These are phyloP conservation scores for Malurus cyaneus DNA, from an alignment of 2,113 vertebrate species.

Conservation along the genomic window DNA sequence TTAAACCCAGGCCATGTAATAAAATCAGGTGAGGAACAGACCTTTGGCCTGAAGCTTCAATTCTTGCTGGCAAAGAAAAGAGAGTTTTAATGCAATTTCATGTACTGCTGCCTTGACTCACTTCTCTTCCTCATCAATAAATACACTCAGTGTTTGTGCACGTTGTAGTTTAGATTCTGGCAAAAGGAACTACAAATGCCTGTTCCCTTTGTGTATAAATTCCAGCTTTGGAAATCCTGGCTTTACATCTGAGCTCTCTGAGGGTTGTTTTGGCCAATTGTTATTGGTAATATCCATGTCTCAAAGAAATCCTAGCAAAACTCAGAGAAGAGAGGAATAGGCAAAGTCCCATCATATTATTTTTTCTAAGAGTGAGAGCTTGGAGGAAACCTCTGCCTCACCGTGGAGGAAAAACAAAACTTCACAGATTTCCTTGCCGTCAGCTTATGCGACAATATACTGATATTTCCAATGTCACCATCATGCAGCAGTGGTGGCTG, in stretches of 20 bases:
- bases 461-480: background rate
- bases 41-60: background rate
- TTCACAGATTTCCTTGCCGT: background rate
- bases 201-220: background rate
- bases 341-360: background rate
- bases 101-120: background rate
- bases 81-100: background rate
- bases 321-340: background rate
- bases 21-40: background rate
- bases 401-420: background rate
- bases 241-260: background rate
- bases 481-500: background rate
- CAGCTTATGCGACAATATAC: background rate
- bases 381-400: background rate
- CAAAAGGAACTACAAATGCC: background rate
- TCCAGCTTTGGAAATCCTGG: background rate
- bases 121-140: background rate
- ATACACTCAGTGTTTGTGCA: background rate
- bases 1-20: conserved; percentile 31
- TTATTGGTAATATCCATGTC: background rate
- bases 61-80: background rate
- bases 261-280: background rate
- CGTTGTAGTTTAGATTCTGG: background rate
- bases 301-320: background rate
- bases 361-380: background rate